Base-by-base conservation (phyloP, 2,888 invertebrate genomes). In the Pediacus dermestoides region DNA sequence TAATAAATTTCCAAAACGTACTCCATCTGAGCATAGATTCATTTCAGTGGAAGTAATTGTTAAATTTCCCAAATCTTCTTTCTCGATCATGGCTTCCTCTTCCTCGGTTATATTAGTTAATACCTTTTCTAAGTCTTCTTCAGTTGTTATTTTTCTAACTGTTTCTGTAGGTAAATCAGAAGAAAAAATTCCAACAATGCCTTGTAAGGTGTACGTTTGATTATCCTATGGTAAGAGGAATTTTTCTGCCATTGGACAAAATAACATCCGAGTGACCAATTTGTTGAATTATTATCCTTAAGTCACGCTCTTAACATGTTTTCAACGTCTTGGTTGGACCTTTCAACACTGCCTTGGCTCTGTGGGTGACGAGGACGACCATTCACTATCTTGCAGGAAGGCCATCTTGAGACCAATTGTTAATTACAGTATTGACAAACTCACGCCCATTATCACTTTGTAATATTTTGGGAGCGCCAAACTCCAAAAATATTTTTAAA, bases 261-360 rank as follows among this genome's bases (percentile, higher is more conserved):
- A 22, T 37, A 39, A 32, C 43, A 49, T 8, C 56, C 53, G 14
- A 52, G 18, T 15, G 51, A 44, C 55, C 56, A 59, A 22, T 56
- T 53, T 22, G 44, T 56, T 21, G 51, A 48, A 31, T 52, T 51
- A 39, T 58, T 54, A 30, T 58, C 57, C 13, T 11, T 11, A 47
- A 58, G 50, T 55, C 57, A 61, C 16, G 52, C 39, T 30, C 48
- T 30, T 58, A 32, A n/a, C n/a, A n/a, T n/a, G n/a, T 60, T 57
- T 44, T 58, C 55, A 3, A 62, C 52, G 40, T 63, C 60, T 36
- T 60, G 54, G 23, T 56, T 60, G n/a, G 37, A 30, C 31, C 44
- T 30, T 33, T 55, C 50, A 2, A 48, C 42, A 18, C 43, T 46
- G n/a, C 46, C 50, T 22, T 51, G 52, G 28, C 37, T 34, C 40